phyloP scores from a whole-genome alignment of 1,140 invertebrate species.

The Nilaparvata lugens region DNA sequence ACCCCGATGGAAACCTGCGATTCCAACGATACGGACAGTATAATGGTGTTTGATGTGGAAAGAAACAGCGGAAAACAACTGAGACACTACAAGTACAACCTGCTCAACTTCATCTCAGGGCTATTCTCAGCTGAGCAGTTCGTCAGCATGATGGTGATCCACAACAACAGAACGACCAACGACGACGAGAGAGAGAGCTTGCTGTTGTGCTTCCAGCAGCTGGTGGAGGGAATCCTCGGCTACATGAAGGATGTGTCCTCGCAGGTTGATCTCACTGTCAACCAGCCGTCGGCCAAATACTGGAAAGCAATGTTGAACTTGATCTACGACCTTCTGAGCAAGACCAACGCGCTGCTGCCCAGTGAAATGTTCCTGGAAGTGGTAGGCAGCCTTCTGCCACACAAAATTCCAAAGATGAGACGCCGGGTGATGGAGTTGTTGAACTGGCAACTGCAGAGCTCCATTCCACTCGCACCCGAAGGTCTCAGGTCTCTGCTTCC shows the following conservation, averaged over 20 bases:
- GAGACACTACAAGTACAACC: conserved; percentile 70
- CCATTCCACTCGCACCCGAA: conserved; percentile 32
- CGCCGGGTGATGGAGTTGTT: conserved; percentile 75
- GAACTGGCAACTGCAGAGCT: conserved; percentile 62
- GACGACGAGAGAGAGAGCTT: not conserved
- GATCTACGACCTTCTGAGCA: conserved; percentile 63
- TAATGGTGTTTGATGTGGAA: conserved; percentile 52
- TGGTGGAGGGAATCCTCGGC: conserved; percentile 56
- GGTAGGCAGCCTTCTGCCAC: conserved; percentile 55
- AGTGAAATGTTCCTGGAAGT: conserved; percentile 67
- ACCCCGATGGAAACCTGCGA: too few species aligned
- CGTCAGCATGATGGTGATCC: conserved; percentile 43
- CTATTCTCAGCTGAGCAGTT: conserved; percentile 56
- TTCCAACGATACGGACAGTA: too few species aligned
- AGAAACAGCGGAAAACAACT: conserved; percentile 60
- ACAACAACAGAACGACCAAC: not conserved
- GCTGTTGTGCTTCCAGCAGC: conserved; percentile 42
- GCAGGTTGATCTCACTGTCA: conserved; percentile 40
- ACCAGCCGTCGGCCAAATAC: conserved; percentile 55
- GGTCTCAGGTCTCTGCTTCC: conserved; percentile 48
- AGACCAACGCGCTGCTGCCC: conserved; percentile 63
- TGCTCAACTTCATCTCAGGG: conserved; percentile 57
- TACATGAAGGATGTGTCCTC: conserved; percentile 54
- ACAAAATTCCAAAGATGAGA: conserved; percentile 57
- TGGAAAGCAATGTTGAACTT: conserved; percentile 70